Percentiles rank a stretch among this genome's conserved stretches.
Conservation (phyloP, 1,140 invertebrate genomes). For the Aporrectodea caliginosa region DNA sequence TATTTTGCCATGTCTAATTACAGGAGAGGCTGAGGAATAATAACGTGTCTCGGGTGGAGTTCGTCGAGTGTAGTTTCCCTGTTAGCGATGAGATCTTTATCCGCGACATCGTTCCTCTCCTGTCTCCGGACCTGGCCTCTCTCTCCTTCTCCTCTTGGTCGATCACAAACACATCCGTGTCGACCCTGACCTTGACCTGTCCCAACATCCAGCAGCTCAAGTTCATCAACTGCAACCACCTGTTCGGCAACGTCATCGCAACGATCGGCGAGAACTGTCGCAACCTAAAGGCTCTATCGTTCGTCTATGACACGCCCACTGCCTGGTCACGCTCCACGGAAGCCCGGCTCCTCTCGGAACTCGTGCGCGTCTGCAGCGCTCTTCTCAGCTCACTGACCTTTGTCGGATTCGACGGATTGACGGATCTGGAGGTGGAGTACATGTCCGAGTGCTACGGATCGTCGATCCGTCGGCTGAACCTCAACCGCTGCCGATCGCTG, state of each 20-base stretch:
- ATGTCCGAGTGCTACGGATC: not conserved
- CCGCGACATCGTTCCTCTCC: not conserved
- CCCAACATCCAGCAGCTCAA: not conserved
- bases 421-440: not conserved
- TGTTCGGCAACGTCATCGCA: not conserved
- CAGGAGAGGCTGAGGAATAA: not conserved
- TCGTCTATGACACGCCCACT: not conserved
- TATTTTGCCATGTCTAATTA: too few species aligned
- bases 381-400: not conserved
- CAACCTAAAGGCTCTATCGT: not conserved
- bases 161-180: not conserved
- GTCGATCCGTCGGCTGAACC: not conserved
- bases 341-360: not conserved
- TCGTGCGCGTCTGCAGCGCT: not conserved
- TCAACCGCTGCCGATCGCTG: not conserved
- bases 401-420: not conserved
- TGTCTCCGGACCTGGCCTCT: not conserved
- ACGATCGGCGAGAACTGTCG: not conserved
- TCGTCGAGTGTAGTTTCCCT: not conserved
- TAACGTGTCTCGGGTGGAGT: not conserved
- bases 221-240: not conserved
- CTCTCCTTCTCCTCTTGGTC: not conserved
- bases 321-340: not conserved
- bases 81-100: not conserved
- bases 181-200: not conserved